phyloP scores from a whole-genome alignment of 2,888 invertebrate genomes.

The Lissocephala sabroskyi region DNA sequence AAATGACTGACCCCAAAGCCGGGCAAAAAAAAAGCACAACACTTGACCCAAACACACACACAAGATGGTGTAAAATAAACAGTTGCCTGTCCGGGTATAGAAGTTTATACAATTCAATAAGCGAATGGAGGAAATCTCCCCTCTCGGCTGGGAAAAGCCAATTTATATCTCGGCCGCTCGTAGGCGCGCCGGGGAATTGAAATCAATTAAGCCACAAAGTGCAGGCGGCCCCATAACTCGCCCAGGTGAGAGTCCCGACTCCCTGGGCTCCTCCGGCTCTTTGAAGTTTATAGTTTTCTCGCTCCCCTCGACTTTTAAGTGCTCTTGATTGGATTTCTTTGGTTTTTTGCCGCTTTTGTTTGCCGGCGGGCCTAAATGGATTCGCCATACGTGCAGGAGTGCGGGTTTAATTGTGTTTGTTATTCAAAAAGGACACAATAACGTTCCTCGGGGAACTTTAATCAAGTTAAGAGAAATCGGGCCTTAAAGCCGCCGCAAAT shows the following conservation, averaged over 20 bases:
- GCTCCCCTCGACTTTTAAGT: conserved; percentile 19
- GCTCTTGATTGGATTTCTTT: conserved; percentile 44
- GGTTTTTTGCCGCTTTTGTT: conserved; percentile 27
- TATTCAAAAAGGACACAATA: no score
- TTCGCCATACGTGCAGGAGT: conserved; percentile 5
- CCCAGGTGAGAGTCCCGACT: no score
- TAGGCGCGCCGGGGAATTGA: conserved; percentile 49
- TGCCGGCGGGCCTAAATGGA: conserved; percentile 6
- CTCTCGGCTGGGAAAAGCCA: conserved; percentile 50
- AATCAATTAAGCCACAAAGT: conserved; percentile 68
- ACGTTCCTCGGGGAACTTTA: no score
- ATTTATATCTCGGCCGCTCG: conserved; percentile 47
- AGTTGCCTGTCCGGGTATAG: conserved; percentile 52
- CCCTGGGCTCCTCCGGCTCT: no score
- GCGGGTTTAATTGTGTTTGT: neutral
- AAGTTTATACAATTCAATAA: conserved; percentile 68
- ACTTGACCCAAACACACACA: conserved; percentile 37
- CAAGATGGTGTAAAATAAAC: conserved; percentile 42
- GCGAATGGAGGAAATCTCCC: conserved; percentile 50
- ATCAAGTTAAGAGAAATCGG: no score
- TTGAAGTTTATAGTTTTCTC: conserved; percentile 60
- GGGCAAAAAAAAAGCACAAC: conserved; percentile 36
- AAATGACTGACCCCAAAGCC: conserved; percentile 57
- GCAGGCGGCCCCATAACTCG: no score
- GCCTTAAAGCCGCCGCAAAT: conserved; percentile 53